Percentiles rank a stretch among this genome's conserved stretches.
Evolutionary conservation across 2,888 invertebrate genomes (phyloP).

Genomic region (Hipparchia sbordonii): DNA sequence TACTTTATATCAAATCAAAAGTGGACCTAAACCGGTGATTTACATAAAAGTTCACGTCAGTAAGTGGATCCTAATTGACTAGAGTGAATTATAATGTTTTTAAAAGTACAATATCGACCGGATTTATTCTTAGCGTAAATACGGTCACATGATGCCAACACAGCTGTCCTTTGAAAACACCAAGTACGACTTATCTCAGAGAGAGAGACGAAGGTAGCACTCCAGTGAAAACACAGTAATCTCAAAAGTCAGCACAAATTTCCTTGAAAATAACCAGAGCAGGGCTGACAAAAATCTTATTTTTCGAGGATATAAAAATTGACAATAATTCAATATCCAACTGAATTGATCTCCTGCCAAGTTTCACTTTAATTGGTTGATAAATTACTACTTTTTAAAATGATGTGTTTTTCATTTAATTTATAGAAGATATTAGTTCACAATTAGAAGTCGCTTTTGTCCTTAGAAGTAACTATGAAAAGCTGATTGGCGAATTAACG

Average conservation of each 20-base stretch:
- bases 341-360: background rate
- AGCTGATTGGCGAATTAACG: too few relatives aligned
- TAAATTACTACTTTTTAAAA: background rate
- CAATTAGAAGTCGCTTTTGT: too few relatives aligned
- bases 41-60: background rate
- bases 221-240: slow-evolving; percentile 22
- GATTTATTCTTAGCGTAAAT: too few relatives aligned
- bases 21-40: background rate
- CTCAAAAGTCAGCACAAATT: slow-evolving; percentile 18
- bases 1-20: slow-evolving; percentile 1
- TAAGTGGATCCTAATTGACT: background rate
- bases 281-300: slow-evolving; percentile 1
- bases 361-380: background rate
- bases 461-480: too few relatives aligned
- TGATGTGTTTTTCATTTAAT: background rate
- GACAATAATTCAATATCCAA: background rate
- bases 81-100: too few relatives aligned
- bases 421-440: background rate
- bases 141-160: background rate
- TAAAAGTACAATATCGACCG: too few relatives aligned
- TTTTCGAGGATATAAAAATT: background rate
- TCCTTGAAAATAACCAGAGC: background rate
- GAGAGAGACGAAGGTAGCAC: slow-evolving; percentile 2
- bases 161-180: background rate
- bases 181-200: slow-evolving; percentile 5